Conservation (phyloP, 2,888 invertebrate species). For the Coenonympha arcania region DNA sequence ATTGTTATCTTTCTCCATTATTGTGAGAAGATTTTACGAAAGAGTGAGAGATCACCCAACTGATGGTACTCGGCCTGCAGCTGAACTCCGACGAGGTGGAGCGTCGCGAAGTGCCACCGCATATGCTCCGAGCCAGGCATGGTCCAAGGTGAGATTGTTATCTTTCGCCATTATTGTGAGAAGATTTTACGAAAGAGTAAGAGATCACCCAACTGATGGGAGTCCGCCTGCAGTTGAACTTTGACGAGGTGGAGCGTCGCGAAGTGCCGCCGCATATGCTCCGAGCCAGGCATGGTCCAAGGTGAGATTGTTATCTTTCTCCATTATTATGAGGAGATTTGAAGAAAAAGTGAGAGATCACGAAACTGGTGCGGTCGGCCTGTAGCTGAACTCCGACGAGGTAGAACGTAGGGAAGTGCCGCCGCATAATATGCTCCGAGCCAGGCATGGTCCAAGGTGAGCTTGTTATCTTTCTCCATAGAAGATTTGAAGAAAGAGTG, state of each 20-base stretch:
- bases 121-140: slow-evolving; percentile 73
- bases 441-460: slow-evolving; percentile 73
- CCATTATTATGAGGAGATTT: no score
- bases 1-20: not conserved
- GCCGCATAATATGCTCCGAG: slow-evolving; percentile 63
- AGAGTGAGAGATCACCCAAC: slow-evolving; percentile 92
- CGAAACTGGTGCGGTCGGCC: slow-evolving; percentile 92
- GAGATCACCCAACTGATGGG: slow-evolving; percentile 95
- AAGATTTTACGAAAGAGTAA: slow-evolving; percentile 89
- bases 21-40: slow-evolving; percentile 79
- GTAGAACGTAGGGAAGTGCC: slow-evolving; percentile 79
- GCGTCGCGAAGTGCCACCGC: slow-evolving; percentile 76
- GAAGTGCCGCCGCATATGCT: slow-evolving; percentile 74
- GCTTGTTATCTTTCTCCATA: no score
- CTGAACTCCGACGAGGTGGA: slow-evolving; percentile 84
- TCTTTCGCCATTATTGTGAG: slow-evolving; percentile 41
- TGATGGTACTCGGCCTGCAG: slow-evolving; percentile 92
- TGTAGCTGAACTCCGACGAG: slow-evolving; percentile 86
- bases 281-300: slow-evolving; percentile 74
- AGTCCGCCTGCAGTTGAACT: slow-evolving; percentile 88
- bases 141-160: slow-evolving; percentile 51
- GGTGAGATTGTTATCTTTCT: no score
- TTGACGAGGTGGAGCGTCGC: slow-evolving; percentile 81
- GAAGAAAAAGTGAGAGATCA: slow-evolving; percentile 92
- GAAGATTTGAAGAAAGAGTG: no score